Evolutionary conservation across 2,797 vertebrate species (phyloP).

Genomic region (Gambusia yucatana): DNA sequence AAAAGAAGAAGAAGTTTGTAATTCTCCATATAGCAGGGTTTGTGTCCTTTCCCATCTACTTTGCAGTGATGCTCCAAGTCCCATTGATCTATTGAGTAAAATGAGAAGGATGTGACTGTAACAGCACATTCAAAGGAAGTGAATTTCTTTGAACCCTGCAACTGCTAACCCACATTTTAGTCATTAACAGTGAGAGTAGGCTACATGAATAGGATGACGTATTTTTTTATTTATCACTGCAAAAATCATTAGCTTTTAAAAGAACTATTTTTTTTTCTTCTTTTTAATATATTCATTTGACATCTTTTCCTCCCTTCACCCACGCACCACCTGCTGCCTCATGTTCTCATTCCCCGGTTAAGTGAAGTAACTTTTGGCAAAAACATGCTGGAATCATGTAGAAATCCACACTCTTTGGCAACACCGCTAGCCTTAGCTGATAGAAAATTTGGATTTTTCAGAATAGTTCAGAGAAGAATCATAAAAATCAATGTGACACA

Average conservation of each 20-base stretch:
- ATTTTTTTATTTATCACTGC: neutral
- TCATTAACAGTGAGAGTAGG: neutral
- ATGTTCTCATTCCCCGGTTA: neutral
- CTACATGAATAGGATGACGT: neutral
- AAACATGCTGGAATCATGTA: neutral
- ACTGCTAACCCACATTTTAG: neutral
- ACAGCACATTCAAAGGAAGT: neutral
- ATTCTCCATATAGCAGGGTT: neutral
- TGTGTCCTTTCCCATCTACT: neutral
- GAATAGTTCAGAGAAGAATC: neutral
- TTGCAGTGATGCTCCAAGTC: neutral
- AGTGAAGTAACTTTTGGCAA: neutral
- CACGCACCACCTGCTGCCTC: neutral
- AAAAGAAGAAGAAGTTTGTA: neutral
- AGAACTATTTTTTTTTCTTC: neutral
- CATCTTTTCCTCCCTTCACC: constrained; percentile 1
- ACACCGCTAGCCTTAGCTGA: neutral
- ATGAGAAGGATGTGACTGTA: neutral
- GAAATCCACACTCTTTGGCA: neutral
- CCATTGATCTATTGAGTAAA: neutral
- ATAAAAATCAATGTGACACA: neutral
- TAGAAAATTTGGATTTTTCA: neutral
- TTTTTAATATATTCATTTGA: neutral
- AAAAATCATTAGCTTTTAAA: neutral
- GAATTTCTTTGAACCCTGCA: neutral